Conservation (phyloP, 2,888 invertebrate species). For the Coelinius sp. region DNA sequence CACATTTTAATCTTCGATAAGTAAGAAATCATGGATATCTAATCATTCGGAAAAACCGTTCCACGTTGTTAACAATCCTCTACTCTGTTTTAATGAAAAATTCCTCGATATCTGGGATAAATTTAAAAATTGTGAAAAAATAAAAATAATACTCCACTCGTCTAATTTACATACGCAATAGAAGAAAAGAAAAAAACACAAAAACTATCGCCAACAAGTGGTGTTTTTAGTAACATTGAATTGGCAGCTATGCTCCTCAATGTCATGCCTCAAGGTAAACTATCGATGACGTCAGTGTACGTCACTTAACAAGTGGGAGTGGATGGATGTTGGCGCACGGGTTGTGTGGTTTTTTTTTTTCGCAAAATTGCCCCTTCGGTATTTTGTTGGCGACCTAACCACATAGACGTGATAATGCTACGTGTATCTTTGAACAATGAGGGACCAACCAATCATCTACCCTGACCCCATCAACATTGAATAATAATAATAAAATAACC, state of each 20-base stretch:
- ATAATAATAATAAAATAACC: conserved; percentile 4
- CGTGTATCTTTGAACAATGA: conserved; percentile 57
- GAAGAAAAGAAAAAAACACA: background rate
- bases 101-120: too few species aligned
- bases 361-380: conserved; percentile 61
- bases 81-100: background rate
- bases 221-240: conserved; percentile 23
- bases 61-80: background rate
- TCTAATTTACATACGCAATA: background rate
- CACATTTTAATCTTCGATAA: background rate
- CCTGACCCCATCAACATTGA: conserved; percentile 15
- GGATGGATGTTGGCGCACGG: conserved; percentile 65
- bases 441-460: background rate
- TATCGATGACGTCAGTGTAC: conserved; percentile 71
- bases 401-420: conserved; percentile 56
- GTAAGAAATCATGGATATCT: background rate
- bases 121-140: background rate
- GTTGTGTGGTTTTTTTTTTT: conserved; percentile 57
- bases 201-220: conserved; percentile 8
- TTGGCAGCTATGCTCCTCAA: conserved; percentile 65
- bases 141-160: background rate
- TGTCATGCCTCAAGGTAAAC: conserved; percentile 71
- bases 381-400: conserved; percentile 54
- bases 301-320: conserved; percentile 71
- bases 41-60: background rate